phyloP scores from a whole-genome alignment of 2,888 invertebrate species.

The Eristalis intricaria region DNA sequence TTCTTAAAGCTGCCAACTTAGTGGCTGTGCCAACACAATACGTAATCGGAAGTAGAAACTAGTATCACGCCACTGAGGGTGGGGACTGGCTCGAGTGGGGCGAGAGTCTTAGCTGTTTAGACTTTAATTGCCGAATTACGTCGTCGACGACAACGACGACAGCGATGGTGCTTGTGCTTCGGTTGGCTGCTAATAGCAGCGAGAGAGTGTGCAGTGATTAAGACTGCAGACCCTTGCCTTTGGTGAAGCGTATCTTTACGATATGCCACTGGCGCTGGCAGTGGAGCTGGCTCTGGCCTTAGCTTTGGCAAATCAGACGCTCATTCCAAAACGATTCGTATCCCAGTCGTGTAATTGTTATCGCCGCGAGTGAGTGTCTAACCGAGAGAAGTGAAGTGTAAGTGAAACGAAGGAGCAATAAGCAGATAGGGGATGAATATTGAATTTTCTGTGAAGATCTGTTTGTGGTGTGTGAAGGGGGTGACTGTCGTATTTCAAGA shows the following conservation, averaged over 20 bases:
- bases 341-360: background rate
- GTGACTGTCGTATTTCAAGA: too few relatives aligned
- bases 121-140: slow-evolving; percentile 8
- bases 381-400: background rate
- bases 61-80: slow-evolving; percentile 45
- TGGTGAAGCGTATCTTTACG: slow-evolving; percentile 39
- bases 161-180: slow-evolving; percentile 33
- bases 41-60: slow-evolving; percentile 47
- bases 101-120: slow-evolving; percentile 8
- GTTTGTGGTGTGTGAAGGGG: background rate
- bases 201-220: slow-evolving; percentile 25
- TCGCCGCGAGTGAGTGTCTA: background rate
- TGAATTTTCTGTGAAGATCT: background rate
- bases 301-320: background rate
- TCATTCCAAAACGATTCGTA: background rate
- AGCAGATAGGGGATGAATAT: background rate
- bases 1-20: slow-evolving; percentile 20
- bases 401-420: background rate
- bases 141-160: slow-evolving; percentile 11
- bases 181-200: slow-evolving; percentile 35
- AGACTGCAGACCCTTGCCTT: slow-evolving; percentile 37
- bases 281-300: background rate
- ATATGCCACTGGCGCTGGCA: background rate
- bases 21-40: slow-evolving; percentile 2
- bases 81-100: slow-evolving; percentile 23